Base-by-base conservation (phyloP, 1,140 invertebrate species). In the Cephus cinctus region DNA sequence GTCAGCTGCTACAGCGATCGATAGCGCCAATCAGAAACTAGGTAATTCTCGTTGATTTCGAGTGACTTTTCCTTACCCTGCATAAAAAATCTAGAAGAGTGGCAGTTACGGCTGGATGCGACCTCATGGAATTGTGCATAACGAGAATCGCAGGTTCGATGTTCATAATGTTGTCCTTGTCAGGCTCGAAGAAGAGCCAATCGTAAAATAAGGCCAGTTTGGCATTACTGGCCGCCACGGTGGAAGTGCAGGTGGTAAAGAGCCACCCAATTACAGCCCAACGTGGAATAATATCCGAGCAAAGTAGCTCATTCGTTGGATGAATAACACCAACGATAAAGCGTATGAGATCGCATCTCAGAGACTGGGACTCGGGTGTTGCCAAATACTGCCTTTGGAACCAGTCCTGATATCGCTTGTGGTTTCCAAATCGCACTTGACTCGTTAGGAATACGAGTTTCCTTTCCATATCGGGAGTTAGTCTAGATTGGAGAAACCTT, bases 181-280 rank as follows among this genome's bases (percentile, higher is more conserved):
- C 88, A 20, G 90, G 85, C 67, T 98, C 94, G 75, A 93, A 98
- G 71, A 97, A 94, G 4, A 98, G 77, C 96, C 96, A 98, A 78
- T 98, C 96, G 75, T 96, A 98, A 74, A 98, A 98, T 8, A 98
- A 76, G 5, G 95, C 93, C 30, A 98, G 73, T 78, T 98, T 98
- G 14, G 93, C 93, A 83, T 96, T 97, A 34, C 94, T 90, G 16
- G 92, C 90, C 16, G 94, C 94, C 19, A 96, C 92, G 63, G 88
- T 89, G 48, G 92, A 94, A 16, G 94, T 97, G 72, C 94, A 98
- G 14, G 95, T 96, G 14, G 94, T 96, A 16, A 98, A 81, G 9
- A 98, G 82, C 96, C 96, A 98, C 12, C 96, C 95, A 72, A 98
- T 98, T 5, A 98, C 92, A 32, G 96, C 96, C 96, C 96, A 98